Evolutionary conservation across 2,888 invertebrate genomes (phyloP).

Genomic region (Erebia aethiops): DNA sequence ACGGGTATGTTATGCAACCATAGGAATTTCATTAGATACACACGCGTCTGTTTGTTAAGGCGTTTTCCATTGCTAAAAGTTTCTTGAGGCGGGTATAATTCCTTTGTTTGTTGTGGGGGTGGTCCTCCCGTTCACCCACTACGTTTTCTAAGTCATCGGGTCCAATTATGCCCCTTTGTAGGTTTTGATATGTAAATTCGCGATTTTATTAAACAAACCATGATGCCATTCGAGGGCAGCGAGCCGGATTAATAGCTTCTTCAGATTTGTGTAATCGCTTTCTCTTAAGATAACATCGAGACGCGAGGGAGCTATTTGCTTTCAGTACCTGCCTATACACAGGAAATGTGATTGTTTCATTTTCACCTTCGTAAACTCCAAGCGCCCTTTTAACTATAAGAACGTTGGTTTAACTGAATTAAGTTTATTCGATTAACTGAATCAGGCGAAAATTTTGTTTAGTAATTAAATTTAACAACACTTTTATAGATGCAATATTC

Average conservation of each 20-base stretch:
- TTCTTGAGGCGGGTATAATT: slow-evolving; percentile 84
- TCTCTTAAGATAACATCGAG: slow-evolving; percentile 80
- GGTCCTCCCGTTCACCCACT: slow-evolving; percentile 74
- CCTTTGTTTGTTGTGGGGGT: slow-evolving; percentile 81
- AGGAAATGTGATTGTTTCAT: slow-evolving; percentile 42
- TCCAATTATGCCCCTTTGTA: slow-evolving; percentile 84
- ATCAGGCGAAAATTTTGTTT: background rate
- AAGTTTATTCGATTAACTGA: slow-evolving; percentile 5
- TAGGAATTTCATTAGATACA: slow-evolving; percentile 84
- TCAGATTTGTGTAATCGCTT: slow-evolving; percentile 83
- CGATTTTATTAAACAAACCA: slow-evolving; percentile 83
- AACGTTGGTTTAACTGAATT: slow-evolving; percentile 11
- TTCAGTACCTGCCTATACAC: slow-evolving; percentile 48
- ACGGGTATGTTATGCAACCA: slow-evolving; percentile 82
- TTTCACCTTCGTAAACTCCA: slow-evolving; percentile 39
- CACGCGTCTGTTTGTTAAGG: slow-evolving; percentile 83
- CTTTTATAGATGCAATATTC: slow-evolving; percentile 20
- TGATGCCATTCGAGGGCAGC: slow-evolving; percentile 82
- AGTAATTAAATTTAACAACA: slow-evolving; percentile 15
- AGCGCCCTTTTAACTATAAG: slow-evolving; percentile 22
- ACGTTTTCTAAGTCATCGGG: slow-evolving; percentile 84
- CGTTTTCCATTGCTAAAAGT: slow-evolving; percentile 84
- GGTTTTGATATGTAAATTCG: slow-evolving; percentile 84
- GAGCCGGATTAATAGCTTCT: slow-evolving; percentile 82
- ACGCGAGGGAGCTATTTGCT: slow-evolving; percentile 70